phyloP scores from a whole-genome alignment of 37 sponge, comb jelly and placozoan species.

The Cliona cf. orientalis region DNA sequence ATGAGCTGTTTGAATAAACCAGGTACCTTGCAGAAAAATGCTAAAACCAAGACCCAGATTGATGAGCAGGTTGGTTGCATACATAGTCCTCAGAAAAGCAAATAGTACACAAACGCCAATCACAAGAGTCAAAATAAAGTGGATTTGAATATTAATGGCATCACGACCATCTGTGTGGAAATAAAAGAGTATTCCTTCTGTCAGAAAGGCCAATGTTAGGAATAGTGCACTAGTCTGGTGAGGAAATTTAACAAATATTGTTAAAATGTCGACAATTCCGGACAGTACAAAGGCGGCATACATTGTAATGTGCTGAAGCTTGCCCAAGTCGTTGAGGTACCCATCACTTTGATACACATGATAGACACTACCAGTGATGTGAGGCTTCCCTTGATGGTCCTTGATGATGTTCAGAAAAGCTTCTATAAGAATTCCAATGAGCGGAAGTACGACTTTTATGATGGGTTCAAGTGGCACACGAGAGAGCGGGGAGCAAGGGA shows the following conservation, averaged over 20 bases:
- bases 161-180: constrained; percentile 45
- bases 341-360: constrained; percentile 3
- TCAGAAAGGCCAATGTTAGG: constrained; percentile 38
- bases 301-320: constrained; percentile 67
- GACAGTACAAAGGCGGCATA: constrained; percentile 59
- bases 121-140: constrained; percentile 23
- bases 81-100: constrained; percentile 27
- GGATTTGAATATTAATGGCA: constrained; percentile 26
- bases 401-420: constrained; percentile 5
- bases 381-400: constrained; percentile 7
- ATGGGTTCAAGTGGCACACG: constrained; percentile 58
- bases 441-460: constrained; percentile 37
- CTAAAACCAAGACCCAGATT: constrained; percentile 37
- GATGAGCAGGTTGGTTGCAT: constrained; percentile 41
- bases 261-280: constrained; percentile 56
- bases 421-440: constrained; percentile 54
- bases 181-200: constrained; percentile 63
- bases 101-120: constrained; percentile 39
- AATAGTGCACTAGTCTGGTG: constrained; percentile 42
- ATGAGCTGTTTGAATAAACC: constrained; percentile 66
- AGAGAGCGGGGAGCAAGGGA: constrained; percentile 33
- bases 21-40: constrained; percentile 60
- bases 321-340: constrained; percentile 1
- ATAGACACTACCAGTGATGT: constrained; percentile 8
- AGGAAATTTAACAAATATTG: constrained; percentile 30